Percentiles rank a stretch among this genome's conserved stretches.
phyloP scores from a whole-genome alignment of 2,797 vertebrate genomes.

The Catharus ustulatus region DNA sequence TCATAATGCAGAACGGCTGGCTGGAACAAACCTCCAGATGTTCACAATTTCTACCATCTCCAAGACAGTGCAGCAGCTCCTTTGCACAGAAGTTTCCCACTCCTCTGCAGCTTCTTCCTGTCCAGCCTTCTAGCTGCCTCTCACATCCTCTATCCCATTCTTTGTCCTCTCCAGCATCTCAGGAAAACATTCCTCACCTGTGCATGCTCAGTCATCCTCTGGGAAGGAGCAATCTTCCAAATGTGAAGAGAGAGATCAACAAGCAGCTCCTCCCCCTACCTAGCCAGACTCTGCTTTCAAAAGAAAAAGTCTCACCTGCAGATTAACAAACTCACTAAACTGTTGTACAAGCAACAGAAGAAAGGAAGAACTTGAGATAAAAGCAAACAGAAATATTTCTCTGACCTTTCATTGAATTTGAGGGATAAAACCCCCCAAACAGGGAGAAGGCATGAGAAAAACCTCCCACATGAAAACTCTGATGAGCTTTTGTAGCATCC shows the following conservation, averaged over 20 bases:
- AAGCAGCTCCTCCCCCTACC: neutral
- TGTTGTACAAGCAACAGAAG: neutral
- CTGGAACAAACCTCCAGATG: neutral
- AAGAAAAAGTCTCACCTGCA: neutral
- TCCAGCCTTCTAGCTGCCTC: neutral
- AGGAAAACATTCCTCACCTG: neutral
- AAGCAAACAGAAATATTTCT: neutral
- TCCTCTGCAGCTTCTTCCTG: neutral
- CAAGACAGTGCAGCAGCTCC: neutral
- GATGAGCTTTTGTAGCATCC: neutral
- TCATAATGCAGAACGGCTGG: neutral
- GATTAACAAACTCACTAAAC: neutral
- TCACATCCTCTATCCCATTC: fast-evolving
- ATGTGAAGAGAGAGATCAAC: neutral
- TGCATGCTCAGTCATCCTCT: neutral
- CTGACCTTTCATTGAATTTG: neutral
- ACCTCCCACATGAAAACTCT: neutral
- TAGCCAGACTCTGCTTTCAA: neutral
- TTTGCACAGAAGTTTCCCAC: fast-evolving
- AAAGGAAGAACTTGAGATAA: neutral
- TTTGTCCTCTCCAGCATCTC: fast-evolving
- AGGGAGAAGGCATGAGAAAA: neutral
- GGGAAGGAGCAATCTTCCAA: neutral
- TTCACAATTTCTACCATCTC: neutral
- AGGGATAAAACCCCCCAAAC: neutral